These are phyloP conservation scores for Gobius niger DNA, from an alignment of 2,113 vertebrate species.

Conservation along the genomic window DNA sequence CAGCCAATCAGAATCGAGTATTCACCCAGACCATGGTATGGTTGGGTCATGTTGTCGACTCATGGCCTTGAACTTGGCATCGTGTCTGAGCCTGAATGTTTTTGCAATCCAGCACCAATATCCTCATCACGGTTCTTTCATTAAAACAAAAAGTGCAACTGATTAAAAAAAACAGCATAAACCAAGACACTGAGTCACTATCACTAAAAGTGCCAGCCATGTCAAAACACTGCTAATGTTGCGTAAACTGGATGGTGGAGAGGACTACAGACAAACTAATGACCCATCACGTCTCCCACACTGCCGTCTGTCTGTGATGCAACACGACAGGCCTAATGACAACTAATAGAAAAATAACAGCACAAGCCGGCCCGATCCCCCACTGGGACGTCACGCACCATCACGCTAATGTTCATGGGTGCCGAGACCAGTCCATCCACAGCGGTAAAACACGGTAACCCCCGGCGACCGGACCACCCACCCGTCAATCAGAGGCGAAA, in stretches of 20 bases:
- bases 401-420: conserved; percentile 25
- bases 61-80: no score
- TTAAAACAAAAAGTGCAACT: no score
- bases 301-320: background rate
- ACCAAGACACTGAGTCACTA: background rate
- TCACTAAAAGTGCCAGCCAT: background rate
- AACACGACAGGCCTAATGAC: conserved; percentile 13
- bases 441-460: conserved; percentile 31
- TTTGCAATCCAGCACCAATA: no score
- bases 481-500: conserved; percentile 39
- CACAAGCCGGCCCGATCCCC: conserved; percentile 14
- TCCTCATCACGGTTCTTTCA: no score
- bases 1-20: no score
- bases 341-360: conserved; percentile 42
- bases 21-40: no score
- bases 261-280: background rate
- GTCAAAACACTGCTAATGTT: background rate
- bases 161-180: background rate
- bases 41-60: no score
- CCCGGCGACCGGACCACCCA: conserved; percentile 22
- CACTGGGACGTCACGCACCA: conserved; percentile 17
- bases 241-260: background rate
- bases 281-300: conserved; percentile 5
- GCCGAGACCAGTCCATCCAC: conserved; percentile 8
- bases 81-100: no score